Conservation (phyloP, 1,140 invertebrate species). For the Drosophila repletoides region DNA sequence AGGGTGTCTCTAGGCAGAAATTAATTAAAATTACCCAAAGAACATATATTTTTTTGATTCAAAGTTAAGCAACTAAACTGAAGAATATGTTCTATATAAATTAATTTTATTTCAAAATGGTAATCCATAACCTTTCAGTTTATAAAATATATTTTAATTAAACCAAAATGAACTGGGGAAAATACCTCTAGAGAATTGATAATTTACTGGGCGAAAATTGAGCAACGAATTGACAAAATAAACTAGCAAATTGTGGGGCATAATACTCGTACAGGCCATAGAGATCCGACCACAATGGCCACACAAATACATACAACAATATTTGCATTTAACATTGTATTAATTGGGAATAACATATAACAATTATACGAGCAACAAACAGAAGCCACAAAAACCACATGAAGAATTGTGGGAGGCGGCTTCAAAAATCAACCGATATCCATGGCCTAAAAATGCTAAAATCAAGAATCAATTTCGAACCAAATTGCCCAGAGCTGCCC, state of each 20-base stretch:
- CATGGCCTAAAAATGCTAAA: conserved; percentile 11
- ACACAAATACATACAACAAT: conserved; percentile 5
- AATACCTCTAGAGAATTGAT: no score
- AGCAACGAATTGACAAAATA: neutral
- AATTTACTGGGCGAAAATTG: neutral
- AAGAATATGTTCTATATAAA: no score
- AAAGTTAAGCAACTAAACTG: no score
- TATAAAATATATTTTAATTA: no score
- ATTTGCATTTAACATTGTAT: conserved; percentile 34
- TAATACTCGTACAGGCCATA: conserved; percentile 3
- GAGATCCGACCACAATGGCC: conserved; percentile 3
- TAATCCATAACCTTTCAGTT: no score
- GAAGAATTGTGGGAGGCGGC: neutral
- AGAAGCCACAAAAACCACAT: conserved; percentile 17
- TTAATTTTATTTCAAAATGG: no score
- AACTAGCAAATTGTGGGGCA: conserved; percentile 24
- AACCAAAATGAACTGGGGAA: no score
- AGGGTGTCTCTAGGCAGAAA: neutral
- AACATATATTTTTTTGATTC: no score
- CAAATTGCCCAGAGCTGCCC: no score
- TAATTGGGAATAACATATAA: conserved; percentile 50
- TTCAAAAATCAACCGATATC: no score
- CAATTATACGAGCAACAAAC: conserved; percentile 24
- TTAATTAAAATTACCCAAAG: no score
- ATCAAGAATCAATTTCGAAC: conserved; percentile 38